phyloP scores from a whole-genome alignment of 1,140 invertebrate species.

The Pogonomyrmex barbatus region DNA sequence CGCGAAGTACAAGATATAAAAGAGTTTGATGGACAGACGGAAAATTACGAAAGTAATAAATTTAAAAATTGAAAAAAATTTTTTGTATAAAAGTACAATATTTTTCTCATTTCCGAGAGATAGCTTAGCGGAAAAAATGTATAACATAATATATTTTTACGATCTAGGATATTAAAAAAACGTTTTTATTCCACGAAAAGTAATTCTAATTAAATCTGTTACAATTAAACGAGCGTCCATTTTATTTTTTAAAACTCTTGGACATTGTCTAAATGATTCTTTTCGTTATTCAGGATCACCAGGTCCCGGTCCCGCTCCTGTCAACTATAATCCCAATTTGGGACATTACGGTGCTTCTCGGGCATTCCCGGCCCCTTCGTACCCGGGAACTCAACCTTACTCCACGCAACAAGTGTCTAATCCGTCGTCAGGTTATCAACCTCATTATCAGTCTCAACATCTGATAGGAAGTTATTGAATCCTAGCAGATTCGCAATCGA shows the following conservation, averaged over 20 bases:
- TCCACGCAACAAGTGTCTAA: constrained; percentile 60
- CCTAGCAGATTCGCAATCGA: constrained; percentile 55
- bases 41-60: background rate
- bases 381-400: constrained; percentile 59
- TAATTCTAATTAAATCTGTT: background rate
- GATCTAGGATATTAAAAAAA: background rate
- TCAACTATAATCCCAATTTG: constrained; percentile 76
- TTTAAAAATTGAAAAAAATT: background rate
- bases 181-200: background rate
- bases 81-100: background rate
- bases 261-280: background rate
- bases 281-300: constrained; percentile 74
- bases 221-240: too few relatives aligned
- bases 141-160: background rate
- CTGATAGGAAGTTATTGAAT: constrained; percentile 75
- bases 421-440: constrained; percentile 76
- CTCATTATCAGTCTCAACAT: constrained; percentile 83
- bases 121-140: background rate
- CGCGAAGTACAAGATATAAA: background rate
- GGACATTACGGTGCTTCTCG: constrained; percentile 78
- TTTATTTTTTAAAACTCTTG: background rate
- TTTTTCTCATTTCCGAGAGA: background rate
- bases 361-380: constrained; percentile 73
- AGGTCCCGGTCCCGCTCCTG: constrained; percentile 73
- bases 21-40: background rate